A percentile compares a stretch with the other conserved stretches of the same genome.
Evolutionary conservation across 2,888 invertebrate genomes (phyloP).

Genomic region (Onthophagus sagittarius): DNA sequence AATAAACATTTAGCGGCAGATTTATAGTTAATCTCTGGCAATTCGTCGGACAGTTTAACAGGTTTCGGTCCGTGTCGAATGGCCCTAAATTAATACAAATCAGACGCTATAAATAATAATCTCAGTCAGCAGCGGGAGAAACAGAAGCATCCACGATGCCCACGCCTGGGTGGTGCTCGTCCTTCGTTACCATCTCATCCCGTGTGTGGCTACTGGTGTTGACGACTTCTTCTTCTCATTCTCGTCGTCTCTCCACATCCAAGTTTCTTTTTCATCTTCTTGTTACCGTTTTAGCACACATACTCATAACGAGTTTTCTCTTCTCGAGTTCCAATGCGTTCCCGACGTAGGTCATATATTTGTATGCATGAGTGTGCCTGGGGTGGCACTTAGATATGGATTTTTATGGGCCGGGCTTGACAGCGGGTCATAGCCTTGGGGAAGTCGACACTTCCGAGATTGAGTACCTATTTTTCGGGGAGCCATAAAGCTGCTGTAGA

Average conservation of each 20-base stretch:
- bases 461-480: constrained; percentile 20
- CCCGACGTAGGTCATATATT: constrained; percentile 40
- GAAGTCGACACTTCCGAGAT: constrained; percentile 24
- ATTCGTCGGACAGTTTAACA: not conserved
- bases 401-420: constrained; percentile 35
- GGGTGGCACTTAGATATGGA: constrained; percentile 38
- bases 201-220: constrained; percentile 22
- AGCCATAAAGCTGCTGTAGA: constrained; percentile 16
- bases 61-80: not conserved
- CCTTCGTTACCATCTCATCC: constrained; percentile 18
- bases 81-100: constrained; percentile 16
- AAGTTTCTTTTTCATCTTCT: constrained; percentile 1
- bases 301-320: constrained; percentile 24
- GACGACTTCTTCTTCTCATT: constrained; percentile 3
- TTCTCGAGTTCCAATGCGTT: constrained; percentile 14
- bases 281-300: constrained; percentile 13
- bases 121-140: constrained; percentile 6
- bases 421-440: constrained; percentile 30
- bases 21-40: not conserved
- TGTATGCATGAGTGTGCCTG: constrained; percentile 44
- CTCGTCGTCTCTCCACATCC: not conserved
- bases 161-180: constrained; percentile 21
- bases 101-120: constrained; percentile 22
- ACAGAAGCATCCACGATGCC: constrained; percentile 22
- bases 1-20: not conserved